Evolutionary conservation across 2,888 invertebrate genomes (phyloP).

Genomic region (Alviniconcha strummeri): DNA sequence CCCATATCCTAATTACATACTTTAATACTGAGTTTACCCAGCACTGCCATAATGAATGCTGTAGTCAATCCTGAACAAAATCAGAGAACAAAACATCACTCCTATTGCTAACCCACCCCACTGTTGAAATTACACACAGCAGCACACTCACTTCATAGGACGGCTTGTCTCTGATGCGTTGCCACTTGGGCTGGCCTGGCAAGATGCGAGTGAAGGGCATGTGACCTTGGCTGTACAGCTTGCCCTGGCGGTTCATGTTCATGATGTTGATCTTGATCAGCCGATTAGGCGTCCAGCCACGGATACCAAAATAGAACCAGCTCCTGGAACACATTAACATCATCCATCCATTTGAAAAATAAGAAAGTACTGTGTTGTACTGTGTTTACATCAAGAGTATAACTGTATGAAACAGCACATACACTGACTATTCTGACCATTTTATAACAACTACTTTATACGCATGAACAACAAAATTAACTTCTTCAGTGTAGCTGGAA

Average conservation of each 20-base stretch:
- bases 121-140: too few relatives aligned
- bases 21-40: not conserved
- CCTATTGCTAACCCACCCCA: not conserved
- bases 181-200: constrained; percentile 88
- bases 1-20: not conserved
- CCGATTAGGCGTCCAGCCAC: constrained; percentile 75
- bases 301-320: constrained; percentile 93
- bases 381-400: too few relatives aligned
- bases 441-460: too few relatives aligned
- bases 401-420: too few relatives aligned
- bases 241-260: constrained; percentile 91
- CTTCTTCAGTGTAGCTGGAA: too few relatives aligned
- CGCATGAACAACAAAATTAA: too few relatives aligned
- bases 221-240: constrained; percentile 89
- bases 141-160: constrained; percentile 80
- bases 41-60: too few relatives aligned
- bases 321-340: constrained; percentile 77
- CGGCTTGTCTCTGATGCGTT: constrained; percentile 87
- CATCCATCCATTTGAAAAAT: not conserved
- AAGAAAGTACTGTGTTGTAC: too few relatives aligned
- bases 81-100: not conserved
- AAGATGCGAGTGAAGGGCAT: constrained; percentile 75
- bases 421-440: too few relatives aligned
- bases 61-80: too few relatives aligned
- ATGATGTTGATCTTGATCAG: constrained; percentile 87